Evolutionary conservation across 64 coral and sea anemone species (phyloP).

Genomic region (Platygyra sinensis): DNA sequence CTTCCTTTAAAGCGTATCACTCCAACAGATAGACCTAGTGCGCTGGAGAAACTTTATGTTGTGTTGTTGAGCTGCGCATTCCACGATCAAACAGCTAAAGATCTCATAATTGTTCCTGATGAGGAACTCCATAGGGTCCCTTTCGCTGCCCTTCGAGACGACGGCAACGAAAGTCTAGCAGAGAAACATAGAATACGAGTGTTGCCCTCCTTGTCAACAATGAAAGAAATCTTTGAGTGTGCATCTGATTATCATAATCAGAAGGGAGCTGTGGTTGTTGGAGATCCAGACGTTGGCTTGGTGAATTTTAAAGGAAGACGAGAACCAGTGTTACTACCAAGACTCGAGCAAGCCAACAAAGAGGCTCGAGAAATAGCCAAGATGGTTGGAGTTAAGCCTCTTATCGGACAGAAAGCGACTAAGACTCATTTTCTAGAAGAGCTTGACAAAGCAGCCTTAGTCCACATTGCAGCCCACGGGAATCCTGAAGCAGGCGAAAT

Average conservation of each 20-base stretch:
- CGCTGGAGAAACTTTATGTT: conserved; percentile 29
- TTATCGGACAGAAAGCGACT: conserved; percentile 26
- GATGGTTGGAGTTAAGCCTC: conserved; percentile 5
- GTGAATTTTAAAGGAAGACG: not conserved
- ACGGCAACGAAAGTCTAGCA: conserved; percentile 15
- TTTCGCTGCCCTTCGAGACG: conserved; percentile 52
- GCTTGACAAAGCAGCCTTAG: conserved; percentile 2
- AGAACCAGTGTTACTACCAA: not conserved
- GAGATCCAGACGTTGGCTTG: conserved; percentile 22
- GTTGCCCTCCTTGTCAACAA: conserved; percentile 44
- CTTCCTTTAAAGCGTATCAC: conserved; percentile 7
- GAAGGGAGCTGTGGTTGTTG: conserved; percentile 41
- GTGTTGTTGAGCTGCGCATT: not conserved
- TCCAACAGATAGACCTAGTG: conserved; percentile 27
- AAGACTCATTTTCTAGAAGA: conserved; percentile 24
- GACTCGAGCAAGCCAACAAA: conserved; percentile 10
- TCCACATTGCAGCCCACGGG: conserved; percentile 45
- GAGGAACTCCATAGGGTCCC: conserved; percentile 28
- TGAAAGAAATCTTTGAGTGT: conserved; percentile 48
- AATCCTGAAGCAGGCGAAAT: conserved; percentile 1
- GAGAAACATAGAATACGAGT: conserved; percentile 52
- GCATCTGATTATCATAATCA: conserved; percentile 41
- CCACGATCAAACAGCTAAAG: not conserved
- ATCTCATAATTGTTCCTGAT: conserved; percentile 56
- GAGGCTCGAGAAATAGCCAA: conserved; percentile 47